Evolutionary conservation across 2,113 vertebrate species (phyloP), one percentile per base, ranked within the genome.

Genomic region (Otolemur garnettii): DNA sequence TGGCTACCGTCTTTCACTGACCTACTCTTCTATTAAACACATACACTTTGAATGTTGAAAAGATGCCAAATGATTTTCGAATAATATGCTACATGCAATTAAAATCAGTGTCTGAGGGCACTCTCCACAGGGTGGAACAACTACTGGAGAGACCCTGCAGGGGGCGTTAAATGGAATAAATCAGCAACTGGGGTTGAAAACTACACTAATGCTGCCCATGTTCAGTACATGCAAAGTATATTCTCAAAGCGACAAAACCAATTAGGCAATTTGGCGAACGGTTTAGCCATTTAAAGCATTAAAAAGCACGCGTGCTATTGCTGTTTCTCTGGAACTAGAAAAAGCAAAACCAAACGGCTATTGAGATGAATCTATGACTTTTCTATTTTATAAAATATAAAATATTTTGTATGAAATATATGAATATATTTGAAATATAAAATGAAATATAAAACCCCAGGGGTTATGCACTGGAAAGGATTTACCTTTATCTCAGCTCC

Each of bases 271-370:
- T 53, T 50, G 59, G 10, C 60, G 26, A 87, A 2, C 64, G 0
- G 0, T 22, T 35, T 69, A 45, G 8, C 33, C 28, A 2, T 66
- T 35, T 19, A 90, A 66, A 68, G 18, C 55, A 33, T n/a, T 79
- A 71, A 57, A 84, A 89, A 24, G 18, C 15, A 59, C 38, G 12
- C 7, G 19, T 77, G 22, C 24, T 75, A 26, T 28, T 92, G 30
- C n/a, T 62, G 33, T 53, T 88, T 90, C 13, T 62, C 55, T 75
- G n/a, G 19, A 55, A 53, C 83, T 80, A 62, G 33, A 45, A 92
- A 93, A 94, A 55, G 18, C 35, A 83, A 77, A 88, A 66, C 4
- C 3, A 74, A 72, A 66, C 30, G 91, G 68, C 14, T 88, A 22
- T 60, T 84, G 21, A 60, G 45, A 81, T 85, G 45, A 50, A 68